Evolutionary conservation across 2,797 vertebrate species (phyloP), one percentile per base, ranked within the genome.

Genomic region (Cyprinodon diabolis): DNA sequence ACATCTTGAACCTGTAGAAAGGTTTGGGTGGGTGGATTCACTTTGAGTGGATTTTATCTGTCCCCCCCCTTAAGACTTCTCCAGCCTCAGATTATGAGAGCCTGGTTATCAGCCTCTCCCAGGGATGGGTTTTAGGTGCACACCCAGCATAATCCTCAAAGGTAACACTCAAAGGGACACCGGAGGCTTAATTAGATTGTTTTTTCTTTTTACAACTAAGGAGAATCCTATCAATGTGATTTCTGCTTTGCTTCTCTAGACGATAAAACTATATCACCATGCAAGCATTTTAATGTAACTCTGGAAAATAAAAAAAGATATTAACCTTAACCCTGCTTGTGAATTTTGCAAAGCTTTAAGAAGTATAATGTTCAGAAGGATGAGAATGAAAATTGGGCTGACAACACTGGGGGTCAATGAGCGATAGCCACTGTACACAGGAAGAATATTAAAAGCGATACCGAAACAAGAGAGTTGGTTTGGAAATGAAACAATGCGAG

Each of bases 191-290:
- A 94, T 94, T 93, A 76, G 87, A 92, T 92, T 92, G 85, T 86
- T 86, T 77, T 88, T 79, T 84, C 81, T 90, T 83, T 84, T 79
- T 68, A 85, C 71, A 71, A 87, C 87, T 81, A 77, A 90, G 89
- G 84, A 93, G 76, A 95, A 95, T 94, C 90, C 88, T 89, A 88
- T 94, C 89, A 91, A 77, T 75, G 58, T 72, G 74, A 90, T 80
- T 83, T 86, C 82, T 71, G 10, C 87, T 88, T 86, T 78, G 81
- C 80, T 86, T 63, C 65, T 76, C 80, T 80, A 48, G 52, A 82
- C 81, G 76, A 86, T 88, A 83, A 75, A 69, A 49, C 45, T 35
- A 45, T 66, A 74, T 77, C 78, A 77, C 25, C 4, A 4, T 79
- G 71, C 72, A 73, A 63, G 68, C 37, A 1, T 79, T 84, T 78